Percentiles rank a stretch among this genome's conserved stretches.
Evolutionary conservation across 2,888 invertebrate species (phyloP).

Genomic region (Vanessa cardui): DNA sequence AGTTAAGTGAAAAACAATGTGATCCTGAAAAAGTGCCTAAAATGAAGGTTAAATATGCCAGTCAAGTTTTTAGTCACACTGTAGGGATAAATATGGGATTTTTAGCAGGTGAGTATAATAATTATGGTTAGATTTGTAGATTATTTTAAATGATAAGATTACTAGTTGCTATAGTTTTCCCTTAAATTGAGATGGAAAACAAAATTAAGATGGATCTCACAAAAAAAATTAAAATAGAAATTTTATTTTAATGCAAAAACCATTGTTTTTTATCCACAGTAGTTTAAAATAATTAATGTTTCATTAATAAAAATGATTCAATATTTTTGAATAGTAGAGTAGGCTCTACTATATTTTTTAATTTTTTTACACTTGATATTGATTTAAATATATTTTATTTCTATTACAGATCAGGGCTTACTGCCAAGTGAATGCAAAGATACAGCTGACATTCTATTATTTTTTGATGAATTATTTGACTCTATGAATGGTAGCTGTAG

Average conservation of each 20-base stretch:
- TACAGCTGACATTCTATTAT: conserved; percentile 31
- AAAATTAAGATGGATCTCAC: too few relatives aligned
- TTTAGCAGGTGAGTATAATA: conserved; percentile 42
- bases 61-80: conserved; percentile 46
- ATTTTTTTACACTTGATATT: too few relatives aligned
- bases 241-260: too few relatives aligned
- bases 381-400: too few relatives aligned
- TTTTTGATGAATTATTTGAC: conserved; percentile 30
- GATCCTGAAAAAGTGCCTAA: conserved; percentile 40
- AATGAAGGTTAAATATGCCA: conserved; percentile 46
- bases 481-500: conserved; percentile 32
- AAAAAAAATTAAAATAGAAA: too few relatives aligned
- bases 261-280: too few relatives aligned
- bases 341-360: not conserved
- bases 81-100: conserved; percentile 46
- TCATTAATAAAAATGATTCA: too few relatives aligned
- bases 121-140: not conserved
- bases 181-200: too few relatives aligned
- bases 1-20: conserved; percentile 43
- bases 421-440: conserved; percentile 25
- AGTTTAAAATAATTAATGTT: too few relatives aligned
- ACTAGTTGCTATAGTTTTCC: too few relatives aligned
- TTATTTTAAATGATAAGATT: too few relatives aligned
- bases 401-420: conserved; percentile 26
- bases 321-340: too few relatives aligned